These are phyloP conservation scores for Drosophila atripex DNA, from an alignment of 2,888 invertebrate genomes.

Conservation along the genomic window DNA sequence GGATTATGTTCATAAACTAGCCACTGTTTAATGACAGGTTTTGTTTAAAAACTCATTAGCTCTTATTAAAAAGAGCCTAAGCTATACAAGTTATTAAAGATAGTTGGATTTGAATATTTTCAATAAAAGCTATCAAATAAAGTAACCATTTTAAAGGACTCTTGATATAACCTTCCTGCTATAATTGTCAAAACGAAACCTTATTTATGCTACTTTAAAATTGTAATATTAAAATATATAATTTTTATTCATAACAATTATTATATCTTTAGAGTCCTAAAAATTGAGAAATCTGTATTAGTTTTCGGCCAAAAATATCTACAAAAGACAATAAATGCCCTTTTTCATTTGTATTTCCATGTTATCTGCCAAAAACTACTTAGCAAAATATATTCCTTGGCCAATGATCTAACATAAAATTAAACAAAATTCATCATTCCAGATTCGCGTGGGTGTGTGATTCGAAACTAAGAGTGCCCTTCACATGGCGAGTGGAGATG, in stretches of 20 bases:
- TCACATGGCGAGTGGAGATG: slow-evolving; percentile 32
- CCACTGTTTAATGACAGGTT: neutral
- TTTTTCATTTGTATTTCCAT: neutral
- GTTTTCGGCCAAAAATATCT: too few species aligned
- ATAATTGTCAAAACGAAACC: too few species aligned
- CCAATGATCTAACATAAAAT: slow-evolving; percentile 6
- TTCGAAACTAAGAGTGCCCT: slow-evolving; percentile 10
- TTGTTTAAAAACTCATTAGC: neutral
- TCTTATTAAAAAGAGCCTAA: neutral
- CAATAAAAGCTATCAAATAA: too few species aligned
- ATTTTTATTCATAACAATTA: too few species aligned
- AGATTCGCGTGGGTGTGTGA: slow-evolving; percentile 8
- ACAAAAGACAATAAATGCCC: neutral
- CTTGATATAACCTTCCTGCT: too few species aligned
- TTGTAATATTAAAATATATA: too few species aligned
- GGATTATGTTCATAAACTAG: neutral
- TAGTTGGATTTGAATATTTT: too few species aligned
- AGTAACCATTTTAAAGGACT: too few species aligned
- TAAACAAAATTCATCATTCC: neutral
- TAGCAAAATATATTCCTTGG: neutral
- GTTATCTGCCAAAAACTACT: neutral
- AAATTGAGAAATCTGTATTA: too few species aligned
- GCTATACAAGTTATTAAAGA: too few species aligned
- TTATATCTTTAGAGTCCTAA: too few species aligned
- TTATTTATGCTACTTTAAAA: too few species aligned